Conservation (phyloP, 2,113 vertebrate species). For the Clupea harengus region DNA sequence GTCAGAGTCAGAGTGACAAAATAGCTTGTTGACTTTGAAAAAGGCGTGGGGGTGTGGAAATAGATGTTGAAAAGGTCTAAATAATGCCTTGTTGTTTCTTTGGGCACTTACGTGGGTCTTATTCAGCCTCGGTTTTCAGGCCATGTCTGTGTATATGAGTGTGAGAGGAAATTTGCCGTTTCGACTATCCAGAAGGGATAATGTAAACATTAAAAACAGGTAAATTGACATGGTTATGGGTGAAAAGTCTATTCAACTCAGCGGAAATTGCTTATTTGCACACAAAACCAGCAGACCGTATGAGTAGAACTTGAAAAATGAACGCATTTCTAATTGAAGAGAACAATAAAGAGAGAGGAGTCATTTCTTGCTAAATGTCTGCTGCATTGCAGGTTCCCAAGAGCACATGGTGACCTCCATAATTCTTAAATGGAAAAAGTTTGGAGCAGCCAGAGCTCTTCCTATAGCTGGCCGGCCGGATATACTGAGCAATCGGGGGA, state of each 20-base stretch:
- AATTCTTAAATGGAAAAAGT: too few species aligned
- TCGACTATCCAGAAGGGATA: neutral
- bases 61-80: neutral
- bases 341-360: too few species aligned
- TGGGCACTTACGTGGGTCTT: neutral
- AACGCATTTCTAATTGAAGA: too few species aligned
- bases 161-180: neutral
- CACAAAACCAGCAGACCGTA: too few species aligned
- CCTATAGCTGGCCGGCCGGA: too few species aligned
- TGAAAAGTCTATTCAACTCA: neutral
- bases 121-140: neutral
- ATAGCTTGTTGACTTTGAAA: constrained; percentile 7
- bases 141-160: neutral
- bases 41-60: neutral
- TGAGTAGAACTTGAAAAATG: too few species aligned
- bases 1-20: neutral
- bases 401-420: too few species aligned
- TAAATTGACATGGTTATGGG: neutral
- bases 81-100: neutral
- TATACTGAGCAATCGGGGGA: too few species aligned
- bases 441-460: too few species aligned
- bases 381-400: too few species aligned
- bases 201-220: neutral
- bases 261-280: too few species aligned
- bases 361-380: too few species aligned